Evolutionary conservation across 2,797 vertebrate genomes (phyloP).

Genomic region (Hydrophis major): DNA sequence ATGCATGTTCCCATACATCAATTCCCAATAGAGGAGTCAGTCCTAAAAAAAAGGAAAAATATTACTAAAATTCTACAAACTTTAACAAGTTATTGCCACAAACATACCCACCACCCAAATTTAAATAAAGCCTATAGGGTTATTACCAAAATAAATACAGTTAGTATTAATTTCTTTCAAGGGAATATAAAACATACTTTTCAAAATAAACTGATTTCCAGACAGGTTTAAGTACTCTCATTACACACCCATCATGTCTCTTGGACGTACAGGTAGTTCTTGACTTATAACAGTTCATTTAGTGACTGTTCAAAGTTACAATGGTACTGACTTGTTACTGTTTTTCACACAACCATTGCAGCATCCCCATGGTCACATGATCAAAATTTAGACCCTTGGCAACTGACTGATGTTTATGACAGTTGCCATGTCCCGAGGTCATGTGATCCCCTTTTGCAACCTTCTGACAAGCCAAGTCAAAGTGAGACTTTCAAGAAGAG

Average conservation of each 20-base stretch:
- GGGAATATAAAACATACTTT: background rate
- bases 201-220: fast-evolving
- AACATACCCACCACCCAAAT: background rate
- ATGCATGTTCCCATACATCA: constrained; percentile 98
- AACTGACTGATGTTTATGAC: background rate
- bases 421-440: too few relatives aligned
- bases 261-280: background rate
- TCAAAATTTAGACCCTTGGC: background rate
- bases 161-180: background rate
- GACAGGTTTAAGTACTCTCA: background rate
- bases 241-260: background rate
- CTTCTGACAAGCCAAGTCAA: background rate
- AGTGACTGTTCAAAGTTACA: background rate
- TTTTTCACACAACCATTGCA: background rate
- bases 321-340: background rate
- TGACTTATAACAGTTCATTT: background rate
- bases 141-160: background rate
- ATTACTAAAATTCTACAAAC: background rate
- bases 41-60: constrained; percentile 68
- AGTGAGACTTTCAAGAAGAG: too few relatives aligned
- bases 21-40: constrained; percentile 93
- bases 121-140: background rate
- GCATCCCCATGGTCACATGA: background rate
- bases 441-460: too few relatives aligned
- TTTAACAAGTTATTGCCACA: background rate